phyloP scores from a whole-genome alignment of 2,888 invertebrate species.

The Catocala fraxini region DNA sequence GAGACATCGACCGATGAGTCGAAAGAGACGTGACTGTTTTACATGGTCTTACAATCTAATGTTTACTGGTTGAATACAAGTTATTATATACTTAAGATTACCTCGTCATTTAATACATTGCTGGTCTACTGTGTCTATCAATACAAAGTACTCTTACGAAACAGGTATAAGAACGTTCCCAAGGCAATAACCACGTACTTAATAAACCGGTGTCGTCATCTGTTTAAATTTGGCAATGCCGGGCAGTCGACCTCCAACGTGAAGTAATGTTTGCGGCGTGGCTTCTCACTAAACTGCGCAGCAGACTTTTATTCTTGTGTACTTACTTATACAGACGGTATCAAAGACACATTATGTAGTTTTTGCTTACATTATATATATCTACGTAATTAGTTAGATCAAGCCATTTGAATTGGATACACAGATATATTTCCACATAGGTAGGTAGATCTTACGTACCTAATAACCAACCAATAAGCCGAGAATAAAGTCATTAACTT shows the following conservation, averaged over 20 bases:
- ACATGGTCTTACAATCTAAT: conserved; percentile 57
- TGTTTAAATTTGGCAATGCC: conserved; percentile 79
- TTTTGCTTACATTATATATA: no score
- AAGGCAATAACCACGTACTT: conserved; percentile 20
- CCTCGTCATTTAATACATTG: conserved; percentile 31
- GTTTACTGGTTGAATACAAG: conserved; percentile 25
- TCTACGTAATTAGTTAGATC: no score
- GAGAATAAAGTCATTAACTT: no score
- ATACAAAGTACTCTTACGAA: not conserved
- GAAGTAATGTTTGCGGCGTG: conserved; percentile 45
- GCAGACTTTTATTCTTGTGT: conserved; percentile 24
- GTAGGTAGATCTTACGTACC: no score
- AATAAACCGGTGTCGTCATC: conserved; percentile 65
- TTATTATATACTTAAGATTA: not conserved
- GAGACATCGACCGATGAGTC: conserved; percentile 63
- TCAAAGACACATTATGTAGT: conserved; percentile 4
- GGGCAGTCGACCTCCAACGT: conserved; percentile 77
- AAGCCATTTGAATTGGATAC: no score
- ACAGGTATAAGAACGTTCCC: conserved; percentile 19
- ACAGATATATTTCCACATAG: no score
- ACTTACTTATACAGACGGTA: not conserved
- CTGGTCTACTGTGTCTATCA: conserved; percentile 8
- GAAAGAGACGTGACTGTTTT: conserved; percentile 67
- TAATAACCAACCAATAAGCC: no score
- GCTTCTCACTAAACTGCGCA: conserved; percentile 48